Conservation (phyloP, 2,888 invertebrate species). For the Scaptomyza cyrtandrae region DNA sequence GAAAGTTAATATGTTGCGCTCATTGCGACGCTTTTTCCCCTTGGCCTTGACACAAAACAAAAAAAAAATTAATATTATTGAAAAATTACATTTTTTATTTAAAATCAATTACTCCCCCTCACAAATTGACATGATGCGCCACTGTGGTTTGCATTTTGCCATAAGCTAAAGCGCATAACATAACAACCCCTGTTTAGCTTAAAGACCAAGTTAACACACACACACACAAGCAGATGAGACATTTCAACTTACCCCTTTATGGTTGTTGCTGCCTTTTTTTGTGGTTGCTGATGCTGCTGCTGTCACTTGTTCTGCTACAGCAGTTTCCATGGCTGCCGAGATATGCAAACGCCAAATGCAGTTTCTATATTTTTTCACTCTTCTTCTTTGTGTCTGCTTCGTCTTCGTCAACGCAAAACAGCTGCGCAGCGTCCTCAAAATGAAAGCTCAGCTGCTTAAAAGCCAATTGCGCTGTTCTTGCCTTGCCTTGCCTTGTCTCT, state of each 20-base stretch:
- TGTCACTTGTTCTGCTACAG: not conserved
- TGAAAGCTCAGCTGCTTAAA: conserved; percentile 45
- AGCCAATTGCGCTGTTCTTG: conserved; percentile 67
- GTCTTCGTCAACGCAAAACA: conserved; percentile 26
- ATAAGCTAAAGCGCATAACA: conserved; percentile 46
- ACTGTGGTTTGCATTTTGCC: conserved; percentile 24
- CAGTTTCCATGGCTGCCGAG: conserved; percentile 50
- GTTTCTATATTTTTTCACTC: conserved; percentile 32
- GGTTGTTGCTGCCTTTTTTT: conserved; percentile 46
- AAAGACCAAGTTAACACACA: conserved; percentile 70
- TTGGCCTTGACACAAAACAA: conserved; percentile 24
- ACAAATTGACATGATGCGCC: conserved; percentile 6
- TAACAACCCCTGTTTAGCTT: conserved; percentile 60
- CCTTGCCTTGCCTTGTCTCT: conserved; percentile 13
- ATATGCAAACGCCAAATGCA: conserved; percentile 35
- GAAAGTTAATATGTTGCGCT: conserved; percentile 82
- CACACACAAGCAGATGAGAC: conserved; percentile 14
- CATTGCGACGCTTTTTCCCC: conserved; percentile 77
- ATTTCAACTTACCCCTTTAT: conserved; percentile 71
- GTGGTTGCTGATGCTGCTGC: conserved; percentile 40
- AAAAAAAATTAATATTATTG: not conserved
- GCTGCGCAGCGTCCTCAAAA: conserved; percentile 69
- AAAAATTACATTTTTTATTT: not conserved
- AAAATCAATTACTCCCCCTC: not conserved
- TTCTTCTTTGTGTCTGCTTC: conserved; percentile 19